Percentiles rank a stretch among this genome's conserved stretches.
Evolutionary conservation across 1,140 invertebrate species (phyloP).

Genomic region (Tetramorium simillimum): DNA sequence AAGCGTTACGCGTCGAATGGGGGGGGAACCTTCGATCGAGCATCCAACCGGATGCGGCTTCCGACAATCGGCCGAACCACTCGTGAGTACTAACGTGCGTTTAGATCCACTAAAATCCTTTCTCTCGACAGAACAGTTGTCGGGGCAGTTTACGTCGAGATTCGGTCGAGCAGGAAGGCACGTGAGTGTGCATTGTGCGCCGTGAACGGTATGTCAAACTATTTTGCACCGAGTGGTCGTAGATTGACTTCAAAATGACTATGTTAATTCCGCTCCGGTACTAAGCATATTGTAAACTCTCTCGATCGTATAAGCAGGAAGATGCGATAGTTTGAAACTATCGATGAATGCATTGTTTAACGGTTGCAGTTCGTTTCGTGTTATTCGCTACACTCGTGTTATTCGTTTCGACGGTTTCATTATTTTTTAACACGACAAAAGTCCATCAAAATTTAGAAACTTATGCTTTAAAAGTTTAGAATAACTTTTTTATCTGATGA

Average conservation of each 20-base stretch:
- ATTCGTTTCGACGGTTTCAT: neutral
- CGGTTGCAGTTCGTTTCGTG: neutral
- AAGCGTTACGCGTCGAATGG: slow-evolving; percentile 28
- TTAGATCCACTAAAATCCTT: slow-evolving; percentile 47
- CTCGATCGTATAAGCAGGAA: neutral
- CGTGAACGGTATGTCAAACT: slow-evolving; percentile 22
- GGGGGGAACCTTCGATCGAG: slow-evolving; percentile 45
- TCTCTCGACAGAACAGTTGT: slow-evolving; percentile 29
- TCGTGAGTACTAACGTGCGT: slow-evolving; percentile 13
- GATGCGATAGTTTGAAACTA: slow-evolving; percentile 9
- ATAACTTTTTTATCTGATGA: neutral
- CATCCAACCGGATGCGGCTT: slow-evolving; percentile 47
- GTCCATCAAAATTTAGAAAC: neutral
- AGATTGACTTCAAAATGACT: slow-evolving; percentile 49
- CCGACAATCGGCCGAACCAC: neutral
- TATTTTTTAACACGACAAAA: neutral
- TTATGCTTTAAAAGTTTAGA: neutral
- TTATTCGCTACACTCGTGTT: neutral
- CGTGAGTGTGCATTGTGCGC: slow-evolving; percentile 15
- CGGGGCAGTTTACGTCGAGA: slow-evolving; percentile 38
- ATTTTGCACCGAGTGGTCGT: slow-evolving; percentile 13
- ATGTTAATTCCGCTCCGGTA: slow-evolving; percentile 27
- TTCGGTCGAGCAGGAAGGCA: slow-evolving; percentile 25
- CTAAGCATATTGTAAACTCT: neutral
- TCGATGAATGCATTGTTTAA: slow-evolving; percentile 3